A percentile compares a stretch with the other conserved stretches of the same genome.
phyloP scores from a whole-genome alignment of 2,113 vertebrate genomes.

The Setophaga petechia region DNA sequence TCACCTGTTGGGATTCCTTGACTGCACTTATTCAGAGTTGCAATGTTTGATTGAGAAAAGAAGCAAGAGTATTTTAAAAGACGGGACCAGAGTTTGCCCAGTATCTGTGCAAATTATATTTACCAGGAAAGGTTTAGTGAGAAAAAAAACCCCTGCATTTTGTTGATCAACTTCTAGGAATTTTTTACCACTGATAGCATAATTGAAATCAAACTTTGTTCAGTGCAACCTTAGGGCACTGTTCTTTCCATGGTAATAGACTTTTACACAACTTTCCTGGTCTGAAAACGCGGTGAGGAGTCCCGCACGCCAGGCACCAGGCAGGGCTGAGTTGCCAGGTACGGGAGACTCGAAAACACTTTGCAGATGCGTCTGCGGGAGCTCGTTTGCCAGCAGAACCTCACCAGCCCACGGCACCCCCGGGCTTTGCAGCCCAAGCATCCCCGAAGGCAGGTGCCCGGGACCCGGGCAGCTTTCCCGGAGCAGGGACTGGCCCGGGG shows the following conservation, averaged over 20 bases:
- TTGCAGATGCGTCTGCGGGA: not conserved
- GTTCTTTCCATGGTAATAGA: not conserved
- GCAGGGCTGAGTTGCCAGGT: not conserved
- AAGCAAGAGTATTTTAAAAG: not conserved
- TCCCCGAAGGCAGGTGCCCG: not conserved
- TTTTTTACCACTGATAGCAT: not conserved
- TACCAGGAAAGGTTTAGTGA: not conserved
- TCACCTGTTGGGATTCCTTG: not conserved
- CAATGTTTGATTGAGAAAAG: not conserved
- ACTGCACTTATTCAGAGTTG: not conserved
- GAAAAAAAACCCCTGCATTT: not conserved
- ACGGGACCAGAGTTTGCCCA: not conserved
- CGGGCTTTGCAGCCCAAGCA: not conserved
- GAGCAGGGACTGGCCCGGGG: not conserved
- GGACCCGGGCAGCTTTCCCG: not conserved
- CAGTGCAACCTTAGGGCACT: not conserved
- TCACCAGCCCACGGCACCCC: not conserved
- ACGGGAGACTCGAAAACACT: not conserved
- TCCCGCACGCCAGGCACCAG: fast-evolving
- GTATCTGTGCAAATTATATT: not conserved
- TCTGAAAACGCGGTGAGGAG: not conserved
- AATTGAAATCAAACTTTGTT: not conserved
- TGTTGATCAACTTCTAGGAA: not conserved
- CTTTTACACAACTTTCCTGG: not conserved
- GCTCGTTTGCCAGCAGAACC: not conserved